Percentiles rank a stretch among this genome's conserved stretches.
Conservation (phyloP, 92 coral and sea anemone genomes). For the Nematostella vectensis region DNA sequence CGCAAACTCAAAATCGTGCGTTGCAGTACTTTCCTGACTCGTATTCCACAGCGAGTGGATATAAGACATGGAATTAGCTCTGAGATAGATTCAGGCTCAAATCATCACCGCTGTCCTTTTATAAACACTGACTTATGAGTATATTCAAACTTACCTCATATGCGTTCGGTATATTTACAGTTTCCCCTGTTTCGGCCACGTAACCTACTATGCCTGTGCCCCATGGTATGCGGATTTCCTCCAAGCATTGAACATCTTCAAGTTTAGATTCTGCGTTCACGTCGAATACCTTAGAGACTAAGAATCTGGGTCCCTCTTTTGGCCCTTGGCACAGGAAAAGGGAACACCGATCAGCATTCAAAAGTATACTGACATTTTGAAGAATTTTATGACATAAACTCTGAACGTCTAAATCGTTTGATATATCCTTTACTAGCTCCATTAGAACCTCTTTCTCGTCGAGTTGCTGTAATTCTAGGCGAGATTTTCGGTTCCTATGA, state of each 20-base stretch:
- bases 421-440: conserved; percentile 98
- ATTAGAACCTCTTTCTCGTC: conserved; percentile 94
- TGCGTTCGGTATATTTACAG: conserved; percentile 95
- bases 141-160: conserved; percentile 78
- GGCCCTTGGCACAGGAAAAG: conserved; percentile 96
- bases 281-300: conserved; percentile 97
- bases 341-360: conserved; percentile 98
- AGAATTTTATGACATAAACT: conserved; percentile 96
- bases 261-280: conserved; percentile 97
- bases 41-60: too few species aligned
- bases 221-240: conserved; percentile 89
- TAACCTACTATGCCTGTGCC: conserved; percentile 99
- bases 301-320: conserved; percentile 86
- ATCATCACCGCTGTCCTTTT: too few species aligned
- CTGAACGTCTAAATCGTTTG: conserved; percentile 92
- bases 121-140: too few species aligned
- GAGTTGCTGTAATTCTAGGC: conserved; percentile 90
- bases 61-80: too few species aligned
- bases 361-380: conserved; percentile 94
- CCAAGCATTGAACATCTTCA: conserved; percentile 90
- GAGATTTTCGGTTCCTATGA: conserved; percentile 83
- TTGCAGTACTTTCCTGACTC: too few species aligned
- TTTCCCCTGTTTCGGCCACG: conserved; percentile 94
- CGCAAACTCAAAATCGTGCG: too few species aligned
- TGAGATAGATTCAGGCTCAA: too few species aligned